A percentile compares a stretch with the other conserved stretches of the same genome.
phyloP scores from a whole-genome alignment of 2,888 invertebrate species.

The Rambutsinella grinnellia region DNA sequence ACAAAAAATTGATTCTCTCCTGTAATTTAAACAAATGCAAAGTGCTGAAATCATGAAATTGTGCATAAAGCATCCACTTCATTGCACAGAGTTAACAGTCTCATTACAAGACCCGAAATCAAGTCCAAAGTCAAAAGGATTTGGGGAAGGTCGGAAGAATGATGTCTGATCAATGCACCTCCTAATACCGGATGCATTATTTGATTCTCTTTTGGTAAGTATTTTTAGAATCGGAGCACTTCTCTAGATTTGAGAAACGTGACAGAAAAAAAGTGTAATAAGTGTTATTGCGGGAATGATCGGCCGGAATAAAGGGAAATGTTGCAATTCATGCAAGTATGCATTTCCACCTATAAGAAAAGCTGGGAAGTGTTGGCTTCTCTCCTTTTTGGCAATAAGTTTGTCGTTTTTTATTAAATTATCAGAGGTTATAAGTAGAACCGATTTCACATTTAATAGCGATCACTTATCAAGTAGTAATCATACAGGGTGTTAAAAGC shows the following conservation, averaged over 20 bases:
- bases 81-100: too few species aligned
- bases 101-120: too few species aligned
- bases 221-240: background rate
- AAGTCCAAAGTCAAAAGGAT: background rate
- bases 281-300: background rate
- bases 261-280: background rate
- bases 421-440: background rate
- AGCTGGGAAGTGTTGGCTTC: background rate
- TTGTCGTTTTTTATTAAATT: background rate
- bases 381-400: background rate
- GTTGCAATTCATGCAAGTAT: background rate
- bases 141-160: too few species aligned
- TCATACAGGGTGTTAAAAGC: background rate
- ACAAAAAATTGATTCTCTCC: too few species aligned
- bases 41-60: too few species aligned
- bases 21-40: too few species aligned
- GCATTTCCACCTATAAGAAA: background rate
- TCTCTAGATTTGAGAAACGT: background rate
- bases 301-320: background rate
- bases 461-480: background rate
- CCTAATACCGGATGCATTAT: too few species aligned
- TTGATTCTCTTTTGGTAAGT: too few species aligned
- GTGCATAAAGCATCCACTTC: too few species aligned
- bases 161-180: too few species aligned
- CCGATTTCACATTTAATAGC: background rate